Base-by-base conservation (phyloP, 2,888 invertebrate genomes). In the Morpho deidamia region DNA sequence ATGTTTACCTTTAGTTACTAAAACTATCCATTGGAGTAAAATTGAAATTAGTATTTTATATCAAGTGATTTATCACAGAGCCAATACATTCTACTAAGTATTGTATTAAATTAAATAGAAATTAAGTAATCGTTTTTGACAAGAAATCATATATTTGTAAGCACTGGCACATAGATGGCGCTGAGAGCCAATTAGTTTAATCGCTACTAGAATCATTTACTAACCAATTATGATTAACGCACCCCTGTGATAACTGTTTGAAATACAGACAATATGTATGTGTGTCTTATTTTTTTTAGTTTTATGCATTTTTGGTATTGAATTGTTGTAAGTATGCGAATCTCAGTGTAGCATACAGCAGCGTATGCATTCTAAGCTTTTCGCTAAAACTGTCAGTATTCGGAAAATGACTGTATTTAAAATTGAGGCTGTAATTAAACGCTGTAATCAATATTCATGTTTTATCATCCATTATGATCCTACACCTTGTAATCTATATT, bases 341-440 rank as follows among this genome's bases (percentile, higher is more conserved):
- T 58, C 56, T 67, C 57, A 52, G 11, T 34, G 23, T 8, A 51
- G 51, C 59, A 51, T 51, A 47, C 42, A 39, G 32, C 33, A 23
- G 23, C 39, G n/a, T 33, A 40, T 33, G 8, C 32, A 32, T 47
- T n/a, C n/a, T 11, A 33, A 39, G 14, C 39, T 23, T 46, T 46
- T 33, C 37, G 44, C 59, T n/a, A 37, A n/a, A 8, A 53, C 56
- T 57, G 75, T 75, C 83, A 83, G 83, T 83, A 83, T 83, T 83
- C 61, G 63, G 75, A 76, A 77, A 81, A 78, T 68, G 69, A 58
- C 64, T 56, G 39, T 53, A 47, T 44, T 51, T 32, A 42, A 44
- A 70, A 75, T 69, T 66, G 79, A 83, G 82, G 81, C 82, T 84
- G 78, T 81, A 81, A 82, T 82, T 78, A 83, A 67, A 64, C 79